A percentile compares a stretch with the other conserved stretches of the same genome.
Conservation (phyloP, 2,888 invertebrate species). For the Acronicta leporina region DNA sequence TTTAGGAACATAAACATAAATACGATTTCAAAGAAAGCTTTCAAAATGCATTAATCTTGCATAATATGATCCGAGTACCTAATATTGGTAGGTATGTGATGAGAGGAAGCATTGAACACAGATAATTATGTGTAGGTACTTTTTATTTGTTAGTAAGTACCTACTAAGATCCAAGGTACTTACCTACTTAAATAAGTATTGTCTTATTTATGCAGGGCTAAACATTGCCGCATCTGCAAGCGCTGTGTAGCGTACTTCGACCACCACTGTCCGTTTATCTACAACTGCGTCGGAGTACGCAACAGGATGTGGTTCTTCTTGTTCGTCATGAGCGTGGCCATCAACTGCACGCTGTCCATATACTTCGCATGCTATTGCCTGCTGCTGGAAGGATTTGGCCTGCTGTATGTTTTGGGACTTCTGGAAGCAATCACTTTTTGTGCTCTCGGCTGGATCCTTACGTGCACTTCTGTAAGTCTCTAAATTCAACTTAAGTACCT, state of each 20-base stretch:
- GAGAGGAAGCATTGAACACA: too few relatives aligned
- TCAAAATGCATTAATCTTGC: too few relatives aligned
- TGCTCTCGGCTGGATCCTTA: constrained; percentile 95
- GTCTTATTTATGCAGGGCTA: constrained; percentile 88
- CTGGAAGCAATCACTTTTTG: constrained; percentile 95
- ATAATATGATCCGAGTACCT: too few relatives aligned
- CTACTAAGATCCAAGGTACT: too few relatives aligned
- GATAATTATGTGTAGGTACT: too few relatives aligned
- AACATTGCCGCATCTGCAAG: constrained; percentile 97
- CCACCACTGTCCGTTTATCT: constrained; percentile 98
- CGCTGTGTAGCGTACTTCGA: constrained; percentile 97
- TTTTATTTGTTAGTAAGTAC: too few relatives aligned
- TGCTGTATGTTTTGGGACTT: constrained; percentile 95
- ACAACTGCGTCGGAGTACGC: constrained; percentile 97
- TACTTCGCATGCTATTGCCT: constrained; percentile 96
- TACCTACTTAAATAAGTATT: too few relatives aligned
- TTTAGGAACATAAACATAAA: too few relatives aligned
- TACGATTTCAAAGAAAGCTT: too few relatives aligned
- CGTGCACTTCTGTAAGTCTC: constrained; percentile 94
- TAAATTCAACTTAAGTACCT: background rate
- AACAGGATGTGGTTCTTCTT: constrained; percentile 98
- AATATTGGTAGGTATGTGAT: too few relatives aligned
- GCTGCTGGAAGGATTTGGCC: constrained; percentile 94
- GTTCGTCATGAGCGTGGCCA: constrained; percentile 95
- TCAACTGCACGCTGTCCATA: constrained; percentile 96